phyloP scores from a whole-genome alignment of 2,797 vertebrate genomes.

The Numenius phaeopus region DNA sequence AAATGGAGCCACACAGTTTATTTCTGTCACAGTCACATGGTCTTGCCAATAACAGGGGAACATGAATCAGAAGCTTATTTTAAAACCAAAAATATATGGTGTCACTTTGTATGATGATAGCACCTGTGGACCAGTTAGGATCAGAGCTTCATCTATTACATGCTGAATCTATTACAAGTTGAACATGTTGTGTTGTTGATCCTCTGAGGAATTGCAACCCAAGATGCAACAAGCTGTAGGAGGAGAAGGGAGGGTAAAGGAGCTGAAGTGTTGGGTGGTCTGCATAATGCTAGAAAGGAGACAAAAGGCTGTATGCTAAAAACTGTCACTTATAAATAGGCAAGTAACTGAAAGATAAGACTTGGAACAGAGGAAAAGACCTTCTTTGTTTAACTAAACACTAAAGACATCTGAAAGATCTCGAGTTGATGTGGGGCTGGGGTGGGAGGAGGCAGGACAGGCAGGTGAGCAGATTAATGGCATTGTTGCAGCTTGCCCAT shows the following conservation, averaged over 20 bases:
- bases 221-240: background rate
- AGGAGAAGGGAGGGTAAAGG: conserved; percentile 13
- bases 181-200: background rate
- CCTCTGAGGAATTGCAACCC: background rate
- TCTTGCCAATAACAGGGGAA: background rate
- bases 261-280: conserved; percentile 46
- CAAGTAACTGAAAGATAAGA: conserved; percentile 40
- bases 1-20: conserved; percentile 20
- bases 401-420: conserved; percentile 37
- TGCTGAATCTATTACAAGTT: background rate
- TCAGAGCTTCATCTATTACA: background rate
- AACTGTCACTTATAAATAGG: conserved; percentile 49
- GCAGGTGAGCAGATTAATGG: conserved; percentile 34
- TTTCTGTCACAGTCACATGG: background rate
- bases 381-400: conserved; percentile 35
- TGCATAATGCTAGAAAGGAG: conserved; percentile 11
- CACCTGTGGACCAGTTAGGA: background rate
- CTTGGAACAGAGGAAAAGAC: conserved; percentile 51
- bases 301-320: conserved; percentile 11
- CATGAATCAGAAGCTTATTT: conserved; percentile 59
- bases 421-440: conserved; percentile 26
- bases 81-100: conserved; percentile 28
- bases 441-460: conserved; percentile 44
- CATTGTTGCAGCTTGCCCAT: conserved; percentile 46
- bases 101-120: background rate